A percentile compares a stretch with the other conserved stretches of the same genome.
Conservation (phyloP, 1,140 invertebrate species). For the Andrena cerasifolii region DNA sequence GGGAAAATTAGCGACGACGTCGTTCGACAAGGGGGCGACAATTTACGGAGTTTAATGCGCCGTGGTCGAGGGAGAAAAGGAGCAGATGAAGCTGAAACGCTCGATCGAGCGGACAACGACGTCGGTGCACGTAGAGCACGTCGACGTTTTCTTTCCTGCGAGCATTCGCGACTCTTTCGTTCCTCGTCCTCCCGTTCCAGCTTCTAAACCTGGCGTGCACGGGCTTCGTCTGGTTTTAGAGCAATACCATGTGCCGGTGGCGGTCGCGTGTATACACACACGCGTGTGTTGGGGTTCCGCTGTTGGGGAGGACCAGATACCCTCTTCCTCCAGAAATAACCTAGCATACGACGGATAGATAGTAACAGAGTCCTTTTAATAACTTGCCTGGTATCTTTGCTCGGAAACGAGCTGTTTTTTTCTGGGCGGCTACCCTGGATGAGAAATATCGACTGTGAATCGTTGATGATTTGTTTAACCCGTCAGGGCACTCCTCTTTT, state of each 20-base stretch:
- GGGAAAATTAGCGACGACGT: slow-evolving; percentile 26
- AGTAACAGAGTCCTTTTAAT: slow-evolving; percentile 53
- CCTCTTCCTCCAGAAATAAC: slow-evolving; percentile 59
- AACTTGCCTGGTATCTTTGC: slow-evolving; percentile 43
- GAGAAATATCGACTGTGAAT: slow-evolving; percentile 12
- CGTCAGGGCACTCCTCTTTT: neutral
- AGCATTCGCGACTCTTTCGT: neutral
- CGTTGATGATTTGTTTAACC: neutral
- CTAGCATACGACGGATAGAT: slow-evolving; percentile 40
- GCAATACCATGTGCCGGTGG: slow-evolving; percentile 34
- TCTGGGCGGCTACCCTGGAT: neutral
- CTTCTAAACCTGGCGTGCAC: slow-evolving; percentile 40
- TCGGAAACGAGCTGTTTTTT: slow-evolving; percentile 11
- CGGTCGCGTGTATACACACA: neutral
- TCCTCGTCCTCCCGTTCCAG: neutral
- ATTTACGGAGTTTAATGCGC: slow-evolving; percentile 19
- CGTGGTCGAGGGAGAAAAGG: slow-evolving; percentile 5
- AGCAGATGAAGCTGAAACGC: neutral
- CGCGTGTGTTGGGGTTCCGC: neutral
- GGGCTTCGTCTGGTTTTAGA: slow-evolving; percentile 45
- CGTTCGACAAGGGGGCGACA: neutral
- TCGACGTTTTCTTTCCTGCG: neutral
- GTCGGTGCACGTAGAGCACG: neutral
- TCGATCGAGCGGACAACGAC: neutral
- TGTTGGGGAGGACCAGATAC: slow-evolving; percentile 40